Percentiles rank a stretch among this genome's conserved stretches.
phyloP scores from a whole-genome alignment of 2,113 vertebrate species.

The Prionailurus viverrinus region DNA sequence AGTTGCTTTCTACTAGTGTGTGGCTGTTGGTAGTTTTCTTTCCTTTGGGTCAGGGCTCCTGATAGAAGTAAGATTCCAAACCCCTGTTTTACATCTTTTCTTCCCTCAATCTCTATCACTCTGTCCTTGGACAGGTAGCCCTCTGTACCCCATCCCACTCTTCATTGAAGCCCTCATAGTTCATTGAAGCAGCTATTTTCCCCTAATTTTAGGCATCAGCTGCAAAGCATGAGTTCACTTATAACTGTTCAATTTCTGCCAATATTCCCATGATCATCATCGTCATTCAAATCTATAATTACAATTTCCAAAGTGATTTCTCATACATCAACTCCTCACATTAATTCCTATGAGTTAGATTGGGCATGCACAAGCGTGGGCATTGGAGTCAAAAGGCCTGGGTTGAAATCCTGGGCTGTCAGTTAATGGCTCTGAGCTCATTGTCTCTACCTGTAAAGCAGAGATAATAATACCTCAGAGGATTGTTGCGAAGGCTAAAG shows the following conservation, averaged over 20 bases:
- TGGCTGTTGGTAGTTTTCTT: background rate
- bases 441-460: background rate
- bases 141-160: background rate
- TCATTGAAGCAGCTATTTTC: background rate
- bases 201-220: background rate
- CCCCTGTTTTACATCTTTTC: background rate
- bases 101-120: background rate
- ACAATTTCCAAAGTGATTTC: conserved; percentile 16
- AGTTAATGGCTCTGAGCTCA: conserved; percentile 21
- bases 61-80: conserved; percentile 39
- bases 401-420: background rate
- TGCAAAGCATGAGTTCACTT: background rate
- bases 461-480: background rate
- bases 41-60: background rate
- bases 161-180: background rate
- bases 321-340: conserved; percentile 19
- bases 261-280: background rate
- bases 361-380: background rate
- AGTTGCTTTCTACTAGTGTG: conserved; percentile 5
- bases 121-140: background rate
- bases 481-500: background rate
- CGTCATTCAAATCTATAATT: background rate
- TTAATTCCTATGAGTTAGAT: background rate
- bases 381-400: conserved; percentile 27
- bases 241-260: conserved; percentile 40